These are phyloP conservation scores for Trachelipus rathkii DNA, from an alignment of 1,140 invertebrate genomes.

Conservation along the genomic window DNA sequence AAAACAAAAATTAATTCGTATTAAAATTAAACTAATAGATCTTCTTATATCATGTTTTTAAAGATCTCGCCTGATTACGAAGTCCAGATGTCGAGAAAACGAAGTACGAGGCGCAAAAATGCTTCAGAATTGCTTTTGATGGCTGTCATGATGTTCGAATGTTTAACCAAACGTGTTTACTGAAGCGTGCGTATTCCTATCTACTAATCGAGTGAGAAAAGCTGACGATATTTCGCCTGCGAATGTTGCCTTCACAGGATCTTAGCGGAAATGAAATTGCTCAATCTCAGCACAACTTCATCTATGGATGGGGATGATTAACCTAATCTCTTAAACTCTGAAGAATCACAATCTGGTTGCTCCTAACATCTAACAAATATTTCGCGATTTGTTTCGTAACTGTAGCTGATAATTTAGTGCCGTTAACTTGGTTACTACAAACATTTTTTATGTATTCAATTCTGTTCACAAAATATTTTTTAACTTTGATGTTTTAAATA, in stretches of 20 bases:
- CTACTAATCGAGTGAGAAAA: slow-evolving; percentile 68
- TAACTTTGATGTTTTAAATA: too few relatives aligned
- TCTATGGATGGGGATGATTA: slow-evolving; percentile 73
- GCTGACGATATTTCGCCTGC: slow-evolving; percentile 81
- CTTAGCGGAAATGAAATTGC: slow-evolving; percentile 70
- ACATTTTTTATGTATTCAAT: too few relatives aligned
- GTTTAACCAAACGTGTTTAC: slow-evolving; percentile 76
- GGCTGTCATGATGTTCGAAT: slow-evolving; percentile 69
- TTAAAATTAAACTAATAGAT: background rate
- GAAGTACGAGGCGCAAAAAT: slow-evolving; percentile 85
- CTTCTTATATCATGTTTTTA: slow-evolving; percentile 5
- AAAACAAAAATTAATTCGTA: too few relatives aligned
- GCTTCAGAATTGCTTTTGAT: slow-evolving; percentile 74
- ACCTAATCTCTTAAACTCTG: slow-evolving; percentile 71
- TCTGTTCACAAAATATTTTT: too few relatives aligned
- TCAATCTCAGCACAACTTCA: slow-evolving; percentile 79
- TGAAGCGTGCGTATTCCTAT: slow-evolving; percentile 77
- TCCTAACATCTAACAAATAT: too few relatives aligned
- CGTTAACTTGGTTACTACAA: too few relatives aligned
- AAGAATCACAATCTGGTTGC: slow-evolving; percentile 49
- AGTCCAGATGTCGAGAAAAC: slow-evolving; percentile 51
- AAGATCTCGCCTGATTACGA: slow-evolving; percentile 60
- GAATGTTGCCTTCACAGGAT: slow-evolving; percentile 73
- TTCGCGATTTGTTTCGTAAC: too few relatives aligned
- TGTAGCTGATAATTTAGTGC: too few relatives aligned